These are phyloP conservation scores for Anodontia alba DNA, from an alignment of 2,888 invertebrate genomes.

Conservation along the genomic window DNA sequence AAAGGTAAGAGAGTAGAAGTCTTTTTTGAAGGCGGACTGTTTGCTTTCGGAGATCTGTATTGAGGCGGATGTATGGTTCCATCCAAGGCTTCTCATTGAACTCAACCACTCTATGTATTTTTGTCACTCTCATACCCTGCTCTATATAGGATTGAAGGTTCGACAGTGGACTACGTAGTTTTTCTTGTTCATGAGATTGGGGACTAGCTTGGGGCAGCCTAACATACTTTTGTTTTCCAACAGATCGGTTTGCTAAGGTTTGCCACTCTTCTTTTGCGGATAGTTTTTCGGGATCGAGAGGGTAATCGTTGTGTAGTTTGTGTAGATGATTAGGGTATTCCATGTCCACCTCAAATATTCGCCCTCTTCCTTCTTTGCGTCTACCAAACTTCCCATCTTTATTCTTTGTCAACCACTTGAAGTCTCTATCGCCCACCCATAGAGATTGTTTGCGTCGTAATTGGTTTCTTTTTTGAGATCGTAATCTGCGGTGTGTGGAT, in stretches of 20 bases:
- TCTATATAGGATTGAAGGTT: conserved; percentile 76
- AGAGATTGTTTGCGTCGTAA: conserved; percentile 52
- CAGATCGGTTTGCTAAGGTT: conserved; percentile 53
- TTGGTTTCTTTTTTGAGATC: conserved; percentile 25
- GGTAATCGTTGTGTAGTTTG: conserved; percentile 4
- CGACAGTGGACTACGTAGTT: conserved; percentile 81
- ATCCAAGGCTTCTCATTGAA: conserved; percentile 55
- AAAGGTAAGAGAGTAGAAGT: too few species aligned
- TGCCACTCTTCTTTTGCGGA: conserved; percentile 64
- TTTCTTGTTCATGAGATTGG: conserved; percentile 60
- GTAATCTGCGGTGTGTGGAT: conserved; percentile 53
- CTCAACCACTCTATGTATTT: conserved; percentile 72
- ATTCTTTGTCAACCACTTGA: background rate
- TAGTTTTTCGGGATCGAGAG: conserved; percentile 51
- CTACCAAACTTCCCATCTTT: background rate
- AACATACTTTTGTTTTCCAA: conserved; percentile 38
- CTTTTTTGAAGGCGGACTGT: conserved; percentile 78
- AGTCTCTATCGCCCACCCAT: conserved; percentile 33
- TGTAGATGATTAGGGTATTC: conserved; percentile 43
- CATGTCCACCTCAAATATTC: conserved; percentile 39
- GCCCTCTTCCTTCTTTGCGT: conserved; percentile 54
- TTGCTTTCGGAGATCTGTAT: too few species aligned
- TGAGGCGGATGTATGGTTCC: too few species aligned
- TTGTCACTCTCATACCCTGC: conserved; percentile 67
- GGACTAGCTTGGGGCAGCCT: conserved; percentile 47